Base-by-base conservation (phyloP, 2,888 invertebrate species). In the Hirtodrosophila cameraria region DNA sequence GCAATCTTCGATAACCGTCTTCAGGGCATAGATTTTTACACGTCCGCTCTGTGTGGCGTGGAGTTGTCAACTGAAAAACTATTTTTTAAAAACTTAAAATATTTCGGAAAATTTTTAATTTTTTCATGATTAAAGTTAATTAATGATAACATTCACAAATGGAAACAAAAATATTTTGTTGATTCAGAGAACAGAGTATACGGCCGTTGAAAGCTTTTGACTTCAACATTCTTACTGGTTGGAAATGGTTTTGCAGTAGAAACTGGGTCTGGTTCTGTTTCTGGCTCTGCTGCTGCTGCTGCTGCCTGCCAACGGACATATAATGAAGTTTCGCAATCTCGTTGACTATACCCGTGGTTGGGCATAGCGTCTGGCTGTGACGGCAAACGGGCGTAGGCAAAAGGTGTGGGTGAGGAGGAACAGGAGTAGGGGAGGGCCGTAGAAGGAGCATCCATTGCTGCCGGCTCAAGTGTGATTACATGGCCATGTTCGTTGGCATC, bases 241-340 rank as follows among this genome's bases (percentile, higher is more conserved):
- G n/a, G n/a, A n/a, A n/a, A n/a, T n/a, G 31, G 11, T 42, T 27
- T 59, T 36, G 41, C 39, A 25, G 49, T 28, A 39, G 48, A 43
- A 53, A 60, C 43, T 60, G 68, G 42, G 53, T 42, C 72, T 42
- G 35, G 7, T 4, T 60, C 61, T 41, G 9, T 6, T 9, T 1
- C 36, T 16, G 27, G 2, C 16, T 15, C 35, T 6, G 33, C 6
- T 2, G n/a, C 20, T 12, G 33, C 33, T 3, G 1, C 42, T 11
- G 23, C 36, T 25, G 55, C 36, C 61, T 39, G 59, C 62, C 71
- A 67, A 67, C 78, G 70, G 61, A 61, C 73, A 80, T 75, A 86
- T 81, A 81, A 81, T 81, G 80, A 81, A 86, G 86, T 85, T 85
- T 81, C 70, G 80, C 80, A 81, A 81, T 81, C 80, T 76, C 86